Base-by-base conservation (phyloP, 1,140 invertebrate species). In the Dendroctonus ponderosae region DNA sequence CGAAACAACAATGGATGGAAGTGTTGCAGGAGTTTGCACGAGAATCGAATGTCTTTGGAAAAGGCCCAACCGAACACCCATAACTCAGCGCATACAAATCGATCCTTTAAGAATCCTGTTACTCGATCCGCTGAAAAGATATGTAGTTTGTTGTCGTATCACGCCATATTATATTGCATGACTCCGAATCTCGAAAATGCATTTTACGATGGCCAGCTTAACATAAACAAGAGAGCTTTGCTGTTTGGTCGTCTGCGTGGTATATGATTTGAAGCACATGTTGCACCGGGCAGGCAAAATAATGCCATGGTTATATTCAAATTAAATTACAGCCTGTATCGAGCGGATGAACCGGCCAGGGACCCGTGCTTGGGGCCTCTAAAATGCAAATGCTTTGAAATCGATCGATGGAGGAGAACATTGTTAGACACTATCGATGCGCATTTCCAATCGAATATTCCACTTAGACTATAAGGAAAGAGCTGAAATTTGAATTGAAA, bases 261-360 rank as follows among this genome's bases (percentile, higher is more conserved):
- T 74, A 70, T 74, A 74, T 74, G 73, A 74, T 74, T 74, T 72
- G 73, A 73, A 73, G 73, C 73, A 74, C 70, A 74, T 74, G 73
- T 74, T 74, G 72, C 72, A 70, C 42, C 40, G 44, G 58, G 42
- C 52, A 39, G 39, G 64, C 53, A 66, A 67, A 71, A 72, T 71
- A 74, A 70, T 70, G 65, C 71, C 57, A 67, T 66, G 70, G 67
- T 74, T 72, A 70, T 71, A 74, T 72, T 74, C 72, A 74, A 72
- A 74, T 71, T 67, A 73, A 73, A 72, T 72, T 70, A 71, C 66
- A 70, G 66, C 52, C 49, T 54, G 53, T 63, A 58, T 52, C 61
- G 64, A 46, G 52, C 43, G 48, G 46, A 62, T 62, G 48, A 62
- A 51, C 37, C 37, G 37, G 39, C 48, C n/a, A 11, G 41, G 26